phyloP scores from a whole-genome alignment of 2,888 invertebrate species.

The Geotrupes spiniger region DNA sequence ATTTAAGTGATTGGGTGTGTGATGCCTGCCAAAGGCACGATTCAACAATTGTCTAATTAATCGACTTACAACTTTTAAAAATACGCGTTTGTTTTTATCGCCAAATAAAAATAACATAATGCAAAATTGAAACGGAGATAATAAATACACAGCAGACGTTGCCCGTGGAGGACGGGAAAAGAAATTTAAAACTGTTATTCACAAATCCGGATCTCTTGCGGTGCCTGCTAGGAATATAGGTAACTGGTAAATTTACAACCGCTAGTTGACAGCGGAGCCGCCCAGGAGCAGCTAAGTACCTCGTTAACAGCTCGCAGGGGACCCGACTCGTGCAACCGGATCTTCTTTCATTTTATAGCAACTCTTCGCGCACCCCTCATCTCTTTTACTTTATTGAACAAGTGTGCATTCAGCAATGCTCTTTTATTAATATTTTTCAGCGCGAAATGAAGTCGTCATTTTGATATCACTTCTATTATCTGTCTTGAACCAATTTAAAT shows the following conservation, averaged over 20 bases:
- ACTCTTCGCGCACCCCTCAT: constrained; percentile 10
- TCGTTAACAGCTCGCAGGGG: constrained; percentile 26
- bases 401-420: constrained; percentile 9
- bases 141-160: too few relatives aligned
- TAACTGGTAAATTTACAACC: constrained; percentile 17
- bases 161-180: too few relatives aligned
- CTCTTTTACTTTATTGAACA: constrained; percentile 11
- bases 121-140: too few relatives aligned
- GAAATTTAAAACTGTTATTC: constrained; percentile 1
- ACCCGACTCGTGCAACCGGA: constrained; percentile 16
- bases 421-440: constrained; percentile 13
- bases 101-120: too few relatives aligned
- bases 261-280: constrained; percentile 17
- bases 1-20: too few relatives aligned
- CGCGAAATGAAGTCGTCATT: too few relatives aligned
- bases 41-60: too few relatives aligned
- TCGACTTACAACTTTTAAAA: too few relatives aligned
- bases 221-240: constrained; percentile 12
- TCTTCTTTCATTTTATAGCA: constrained; percentile 19
- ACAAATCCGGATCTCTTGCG: constrained; percentile 11
- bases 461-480: too few relatives aligned
- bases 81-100: too few relatives aligned
- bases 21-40: too few relatives aligned
- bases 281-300: constrained; percentile 25
- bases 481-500: too few relatives aligned